Evolutionary conservation across 2,888 invertebrate species (phyloP).

Genomic region (Amorpha juglandis): DNA sequence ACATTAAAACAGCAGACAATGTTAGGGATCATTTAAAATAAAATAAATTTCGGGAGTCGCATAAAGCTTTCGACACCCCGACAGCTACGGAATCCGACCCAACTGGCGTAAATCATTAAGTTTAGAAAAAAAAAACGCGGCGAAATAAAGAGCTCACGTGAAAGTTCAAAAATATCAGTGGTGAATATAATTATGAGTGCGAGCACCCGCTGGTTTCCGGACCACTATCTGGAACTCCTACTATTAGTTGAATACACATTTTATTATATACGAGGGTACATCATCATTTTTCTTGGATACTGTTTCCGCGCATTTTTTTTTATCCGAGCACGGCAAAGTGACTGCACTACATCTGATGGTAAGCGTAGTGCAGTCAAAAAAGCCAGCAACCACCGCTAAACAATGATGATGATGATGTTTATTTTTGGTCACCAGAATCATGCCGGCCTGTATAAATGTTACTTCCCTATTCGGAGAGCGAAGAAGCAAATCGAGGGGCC

Average conservation of each 20-base stretch:
- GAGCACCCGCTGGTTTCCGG: conserved; percentile 82
- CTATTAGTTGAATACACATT: conserved; percentile 42
- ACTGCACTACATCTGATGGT: too few species aligned
- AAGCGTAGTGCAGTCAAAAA: too few species aligned
- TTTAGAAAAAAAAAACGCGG: conserved; percentile 67
- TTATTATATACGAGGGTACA: neutral
- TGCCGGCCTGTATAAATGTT: too few species aligned
- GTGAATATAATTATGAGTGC: conserved; percentile 80
- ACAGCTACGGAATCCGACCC: conserved; percentile 67
- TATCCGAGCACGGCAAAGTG: too few species aligned
- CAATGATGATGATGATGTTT: too few species aligned
- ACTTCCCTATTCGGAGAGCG: too few species aligned
- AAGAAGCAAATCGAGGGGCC: too few species aligned
- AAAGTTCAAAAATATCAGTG: conserved; percentile 81
- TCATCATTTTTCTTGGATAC: too few species aligned
- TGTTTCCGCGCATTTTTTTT: too few species aligned
- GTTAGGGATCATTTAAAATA: conserved; percentile 70
- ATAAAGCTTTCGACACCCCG: conserved; percentile 80
- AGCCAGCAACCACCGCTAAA: too few species aligned
- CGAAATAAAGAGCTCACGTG: conserved; percentile 80
- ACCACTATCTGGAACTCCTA: conserved; percentile 56
- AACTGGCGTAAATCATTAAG: conserved; percentile 80
- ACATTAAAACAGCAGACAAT: conserved; percentile 51
- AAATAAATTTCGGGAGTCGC: conserved; percentile 68
- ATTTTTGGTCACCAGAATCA: too few species aligned